A percentile compares a stretch with the other conserved stretches of the same genome.
Evolutionary conservation across 2,888 invertebrate species (phyloP).

Genomic region (Polyploca ridens): DNA sequence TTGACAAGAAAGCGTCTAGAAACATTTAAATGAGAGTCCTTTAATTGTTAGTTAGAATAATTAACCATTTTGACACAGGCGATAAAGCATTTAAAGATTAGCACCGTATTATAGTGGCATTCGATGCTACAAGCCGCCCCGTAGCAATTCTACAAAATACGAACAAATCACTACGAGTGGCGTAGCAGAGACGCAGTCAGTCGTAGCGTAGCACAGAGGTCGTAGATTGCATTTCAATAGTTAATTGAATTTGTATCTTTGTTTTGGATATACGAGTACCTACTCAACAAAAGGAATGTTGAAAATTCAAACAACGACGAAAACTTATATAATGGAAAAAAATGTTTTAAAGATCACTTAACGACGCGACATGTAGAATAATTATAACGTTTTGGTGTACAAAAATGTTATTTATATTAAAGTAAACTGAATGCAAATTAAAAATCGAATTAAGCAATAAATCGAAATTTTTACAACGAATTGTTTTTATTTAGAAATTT

Average conservation of each 20-base stretch:
- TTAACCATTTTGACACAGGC: too few species aligned
- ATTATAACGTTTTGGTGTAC: background rate
- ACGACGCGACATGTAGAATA: background rate
- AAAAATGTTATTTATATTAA: background rate
- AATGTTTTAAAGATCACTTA: too few species aligned
- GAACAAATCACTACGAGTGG: background rate
- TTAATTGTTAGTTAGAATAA: background rate
- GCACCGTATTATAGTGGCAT: background rate
- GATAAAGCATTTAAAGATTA: background rate
- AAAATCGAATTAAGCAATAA: conserved; percentile 52
- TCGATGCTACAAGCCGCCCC: conserved; percentile 21
- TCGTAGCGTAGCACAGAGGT: too few species aligned
- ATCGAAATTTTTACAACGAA: conserved; percentile 71
- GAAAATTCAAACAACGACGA: too few species aligned
- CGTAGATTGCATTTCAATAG: background rate
- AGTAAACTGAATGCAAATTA: background rate
- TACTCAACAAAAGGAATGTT: too few species aligned
- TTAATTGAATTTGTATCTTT: background rate
- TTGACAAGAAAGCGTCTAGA: background rate
- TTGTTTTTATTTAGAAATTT: conserved; percentile 31
- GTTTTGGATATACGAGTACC: background rate
- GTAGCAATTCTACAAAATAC: conserved; percentile 30
- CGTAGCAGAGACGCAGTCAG: background rate
- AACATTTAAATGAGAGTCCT: background rate
- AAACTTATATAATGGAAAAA: too few species aligned